Base-by-base conservation (phyloP, 2,888 invertebrate species). In the Drosophila kambysellisi region DNA sequence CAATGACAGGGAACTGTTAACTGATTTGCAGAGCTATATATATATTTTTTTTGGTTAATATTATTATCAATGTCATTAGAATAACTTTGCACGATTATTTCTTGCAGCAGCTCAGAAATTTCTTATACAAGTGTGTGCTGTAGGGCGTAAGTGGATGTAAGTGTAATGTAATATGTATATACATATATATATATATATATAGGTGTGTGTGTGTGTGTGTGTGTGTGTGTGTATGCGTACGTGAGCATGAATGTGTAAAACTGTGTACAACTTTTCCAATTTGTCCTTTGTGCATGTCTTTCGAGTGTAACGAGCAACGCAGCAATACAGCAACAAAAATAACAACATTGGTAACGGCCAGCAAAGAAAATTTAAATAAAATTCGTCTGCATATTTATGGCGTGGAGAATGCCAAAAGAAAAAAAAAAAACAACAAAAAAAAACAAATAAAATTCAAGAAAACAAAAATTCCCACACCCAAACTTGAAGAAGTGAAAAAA, bases 201-300 rank as follows among this genome's bases (percentile, higher is more conserved):
- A 0, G 0, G 20, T 25, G 20, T 25, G 25, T 25, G 25, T 25
- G 25, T 25, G 25, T 25, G 25, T 25, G 25, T 25, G 25, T 25
- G 25, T 29, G 33, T 50, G 35, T 48, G 39, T 37, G 37, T 46
- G 53, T 39, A 62, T 62, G 60, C 29, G 53, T 33, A 53, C n/a
- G 53, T 43, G 33, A 20, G 41, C 41, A 48, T 39, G 65, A 20
- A 70, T 67, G 57, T 82, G 59, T 73, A 64, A 71, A 80, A 68
- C 62, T 76, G 74, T 71, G 67, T 67, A 80, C 80, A 81, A 81
- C 81, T 81, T 81, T 81, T 81, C 81, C 81, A 81, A 81, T 81
- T 81, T 81, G 81, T 83, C 83, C 83, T 80, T 82, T 81, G 81
- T 80, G 71, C 81, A 76, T 81, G 83, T 81, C 83, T 83, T 83